These are phyloP conservation scores for Dasypus novemcinctus DNA, from an alignment of 2,113 vertebrate genomes.

Conservation along the genomic window DNA sequence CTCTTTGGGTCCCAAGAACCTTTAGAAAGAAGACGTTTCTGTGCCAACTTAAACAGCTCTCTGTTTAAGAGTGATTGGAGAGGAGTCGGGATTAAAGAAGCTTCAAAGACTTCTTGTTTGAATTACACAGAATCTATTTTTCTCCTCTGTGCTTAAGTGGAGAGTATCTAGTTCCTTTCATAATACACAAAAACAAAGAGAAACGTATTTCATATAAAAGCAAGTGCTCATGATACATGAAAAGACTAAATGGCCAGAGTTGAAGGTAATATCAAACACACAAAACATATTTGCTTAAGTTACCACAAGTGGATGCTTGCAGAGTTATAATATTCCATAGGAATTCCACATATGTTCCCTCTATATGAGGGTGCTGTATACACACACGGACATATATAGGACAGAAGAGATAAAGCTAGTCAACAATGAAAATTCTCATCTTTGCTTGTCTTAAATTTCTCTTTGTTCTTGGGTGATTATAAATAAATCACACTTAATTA, in stretches of 20 bases:
- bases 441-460: neutral
- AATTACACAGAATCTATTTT: neutral
- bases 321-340: neutral
- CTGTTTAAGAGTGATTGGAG: neutral
- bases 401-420: neutral
- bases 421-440: neutral
- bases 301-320: neutral
- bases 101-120: neutral
- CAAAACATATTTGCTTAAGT: neutral
- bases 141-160: neutral
- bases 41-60: neutral
- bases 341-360: neutral
- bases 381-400: neutral
- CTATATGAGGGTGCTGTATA: neutral
- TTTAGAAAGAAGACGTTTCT: neutral
- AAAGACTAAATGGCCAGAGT: neutral
- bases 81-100: neutral
- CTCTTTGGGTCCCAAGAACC: neutral
- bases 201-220: neutral
- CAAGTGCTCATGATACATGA: neutral
- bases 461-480: neutral
- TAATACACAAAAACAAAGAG: neutral
- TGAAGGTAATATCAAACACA: neutral
- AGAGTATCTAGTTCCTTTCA: accelerated
- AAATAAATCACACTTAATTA: neutral